A percentile compares a stretch with the other conserved stretches of the same genome.
Conservation (phyloP, 2,113 vertebrate genomes). For the Myocastor coypus region DNA sequence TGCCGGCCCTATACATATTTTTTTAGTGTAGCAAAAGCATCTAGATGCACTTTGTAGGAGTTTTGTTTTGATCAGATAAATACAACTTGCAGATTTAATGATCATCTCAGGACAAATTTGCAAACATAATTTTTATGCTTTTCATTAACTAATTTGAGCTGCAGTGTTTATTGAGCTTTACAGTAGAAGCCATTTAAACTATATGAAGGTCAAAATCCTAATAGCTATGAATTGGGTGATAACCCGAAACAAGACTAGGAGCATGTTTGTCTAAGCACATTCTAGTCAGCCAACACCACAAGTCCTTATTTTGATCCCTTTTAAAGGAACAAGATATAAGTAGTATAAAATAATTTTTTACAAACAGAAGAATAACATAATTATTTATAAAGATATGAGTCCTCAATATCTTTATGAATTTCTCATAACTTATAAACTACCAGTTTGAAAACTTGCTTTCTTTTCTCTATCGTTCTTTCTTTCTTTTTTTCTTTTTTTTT, state of each 20-base stretch:
- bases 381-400: not conserved
- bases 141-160: slow-evolving; percentile 37
- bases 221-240: not conserved
- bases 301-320: not conserved
- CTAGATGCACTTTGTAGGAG: slow-evolving; percentile 33
- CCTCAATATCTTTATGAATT: not conserved
- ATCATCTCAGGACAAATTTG: slow-evolving; percentile 1
- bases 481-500: too few species aligned
- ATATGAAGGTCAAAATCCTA: not conserved
- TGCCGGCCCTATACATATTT: too few species aligned
- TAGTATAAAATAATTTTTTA: not conserved
- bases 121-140: slow-evolving; percentile 22
- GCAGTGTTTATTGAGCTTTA: not conserved
- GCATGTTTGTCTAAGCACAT: not conserved
- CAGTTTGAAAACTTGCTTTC: not conserved
- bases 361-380: not conserved
- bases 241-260: not conserved
- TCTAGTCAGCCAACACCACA: not conserved
- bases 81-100: slow-evolving; percentile 33
- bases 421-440: not conserved
- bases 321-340: not conserved
- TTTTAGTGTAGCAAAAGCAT: slow-evolving; percentile 35
- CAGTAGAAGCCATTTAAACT: not conserved
- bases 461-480: not conserved
- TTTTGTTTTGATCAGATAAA: slow-evolving; percentile 61